A percentile compares a stretch with the other conserved stretches of the same genome.
Evolutionary conservation across 2,797 vertebrate species (phyloP).

Genomic region (Paramormyrops hopkinsi): DNA sequence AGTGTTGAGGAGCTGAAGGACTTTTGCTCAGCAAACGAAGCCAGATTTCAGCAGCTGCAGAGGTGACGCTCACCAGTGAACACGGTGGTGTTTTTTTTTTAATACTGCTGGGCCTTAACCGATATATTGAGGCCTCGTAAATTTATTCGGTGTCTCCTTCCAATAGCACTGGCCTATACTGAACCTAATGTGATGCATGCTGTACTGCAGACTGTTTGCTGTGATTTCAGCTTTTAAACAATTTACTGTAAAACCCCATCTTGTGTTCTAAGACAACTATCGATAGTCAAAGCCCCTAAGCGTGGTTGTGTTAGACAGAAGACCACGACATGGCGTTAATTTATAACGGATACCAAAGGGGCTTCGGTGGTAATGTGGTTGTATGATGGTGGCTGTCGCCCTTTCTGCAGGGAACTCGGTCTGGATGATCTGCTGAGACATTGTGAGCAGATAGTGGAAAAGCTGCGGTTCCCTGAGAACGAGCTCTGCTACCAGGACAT

Average conservation of each 20-base stretch:
- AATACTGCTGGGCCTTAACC: not conserved
- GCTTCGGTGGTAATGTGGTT: not conserved
- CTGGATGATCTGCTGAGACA: conserved; percentile 56
- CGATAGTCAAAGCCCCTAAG: not conserved
- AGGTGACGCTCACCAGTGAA: conserved; percentile 44
- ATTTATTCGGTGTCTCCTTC: not conserved
- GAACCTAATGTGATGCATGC: not conserved
- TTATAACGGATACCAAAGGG: not conserved
- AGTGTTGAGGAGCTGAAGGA: conserved; percentile 36
- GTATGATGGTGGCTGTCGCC: not conserved
- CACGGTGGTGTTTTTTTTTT: not conserved
- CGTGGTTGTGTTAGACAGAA: not conserved
- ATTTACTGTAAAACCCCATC: not conserved
- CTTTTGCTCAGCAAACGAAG: conserved; percentile 54
- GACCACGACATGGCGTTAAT: not conserved
- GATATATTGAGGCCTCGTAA: not conserved
- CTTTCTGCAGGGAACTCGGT: conserved; percentile 54
- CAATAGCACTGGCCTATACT: not conserved
- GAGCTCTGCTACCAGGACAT: conserved; percentile 59
- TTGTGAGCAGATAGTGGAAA: conserved; percentile 57
- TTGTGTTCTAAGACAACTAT: not conserved
- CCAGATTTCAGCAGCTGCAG: conserved; percentile 52
- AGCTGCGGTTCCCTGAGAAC: conserved; percentile 59
- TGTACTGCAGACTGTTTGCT: not conserved
- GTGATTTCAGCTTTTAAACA: not conserved